phyloP scores from a whole-genome alignment of 1,140 invertebrate genomes.

The Zaprionus nigranus region DNA sequence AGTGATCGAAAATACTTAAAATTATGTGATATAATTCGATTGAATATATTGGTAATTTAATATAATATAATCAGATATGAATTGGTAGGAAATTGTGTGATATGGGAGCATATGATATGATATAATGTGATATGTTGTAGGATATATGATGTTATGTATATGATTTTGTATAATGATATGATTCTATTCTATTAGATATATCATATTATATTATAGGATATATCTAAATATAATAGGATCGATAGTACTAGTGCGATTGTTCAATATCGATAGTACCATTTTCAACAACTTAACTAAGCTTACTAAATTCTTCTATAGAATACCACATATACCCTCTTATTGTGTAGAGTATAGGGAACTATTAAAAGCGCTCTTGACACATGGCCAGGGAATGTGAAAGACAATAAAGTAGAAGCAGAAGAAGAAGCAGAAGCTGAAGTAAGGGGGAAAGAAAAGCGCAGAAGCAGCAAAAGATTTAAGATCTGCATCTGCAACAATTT shows the following conservation, averaged over 20 bases:
- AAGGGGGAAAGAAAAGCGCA: not conserved
- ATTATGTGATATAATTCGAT: not conserved
- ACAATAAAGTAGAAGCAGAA: slow-evolving; percentile 3
- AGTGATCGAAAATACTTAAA: not conserved
- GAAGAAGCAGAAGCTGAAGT: not conserved
- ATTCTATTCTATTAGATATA: too few relatives aligned
- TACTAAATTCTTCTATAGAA: not conserved
- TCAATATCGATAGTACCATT: not conserved
- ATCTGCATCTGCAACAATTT: slow-evolving; percentile 56
- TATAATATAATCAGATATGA: not conserved
- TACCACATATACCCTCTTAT: not conserved
- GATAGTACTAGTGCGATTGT: not conserved
- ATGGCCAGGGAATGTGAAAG: slow-evolving; percentile 39
- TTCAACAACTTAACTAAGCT: not conserved
- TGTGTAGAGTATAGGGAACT: not conserved
- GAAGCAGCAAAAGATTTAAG: slow-evolving; percentile 18
- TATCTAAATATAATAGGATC: not conserved
- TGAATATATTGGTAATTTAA: too few relatives aligned
- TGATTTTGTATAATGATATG: too few relatives aligned
- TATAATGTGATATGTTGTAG: too few relatives aligned
- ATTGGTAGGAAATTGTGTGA: not conserved
- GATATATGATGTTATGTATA: too few relatives aligned
- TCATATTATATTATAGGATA: not conserved
- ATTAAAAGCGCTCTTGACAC: slow-evolving; percentile 46
- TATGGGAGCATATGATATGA: too few relatives aligned